A percentile compares a stretch with the other conserved stretches of the same genome.
These are phyloP conservation scores for Mungos mungo DNA, from an alignment of 2,113 vertebrate genomes.

Conservation along the genomic window DNA sequence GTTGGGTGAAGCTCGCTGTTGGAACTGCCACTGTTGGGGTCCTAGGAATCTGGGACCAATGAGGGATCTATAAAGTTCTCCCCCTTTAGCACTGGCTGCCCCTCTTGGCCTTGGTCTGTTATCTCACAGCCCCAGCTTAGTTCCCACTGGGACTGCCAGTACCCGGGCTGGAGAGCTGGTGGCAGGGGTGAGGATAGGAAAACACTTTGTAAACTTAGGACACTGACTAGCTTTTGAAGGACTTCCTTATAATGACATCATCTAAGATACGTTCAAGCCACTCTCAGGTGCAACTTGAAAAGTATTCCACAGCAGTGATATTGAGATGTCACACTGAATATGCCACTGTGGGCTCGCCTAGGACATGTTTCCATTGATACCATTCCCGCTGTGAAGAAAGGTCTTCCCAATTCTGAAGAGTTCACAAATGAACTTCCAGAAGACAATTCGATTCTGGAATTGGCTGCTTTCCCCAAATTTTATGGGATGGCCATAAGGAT, in stretches of 20 bases:
- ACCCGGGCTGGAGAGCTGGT: neutral
- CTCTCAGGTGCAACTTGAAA: neutral
- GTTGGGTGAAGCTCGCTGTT: neutral
- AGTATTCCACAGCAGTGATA: neutral
- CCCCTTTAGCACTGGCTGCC: neutral
- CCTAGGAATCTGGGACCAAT: neutral
- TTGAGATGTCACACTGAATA: neutral
- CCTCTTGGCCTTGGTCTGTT: neutral
- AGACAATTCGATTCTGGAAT: neutral
- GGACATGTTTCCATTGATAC: neutral
- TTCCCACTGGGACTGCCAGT: neutral
- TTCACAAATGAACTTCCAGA: neutral
- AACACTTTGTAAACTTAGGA: neutral
- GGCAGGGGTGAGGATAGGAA: neutral
- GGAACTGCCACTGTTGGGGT: accelerated
- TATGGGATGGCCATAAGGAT: neutral
- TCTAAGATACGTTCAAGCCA: neutral
- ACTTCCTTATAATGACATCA: neutral
- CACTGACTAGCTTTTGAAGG: neutral
- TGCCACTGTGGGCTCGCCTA: neutral
- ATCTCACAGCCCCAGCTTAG: neutral
- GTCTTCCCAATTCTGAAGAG: neutral
- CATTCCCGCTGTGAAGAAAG: neutral
- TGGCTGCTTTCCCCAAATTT: neutral
- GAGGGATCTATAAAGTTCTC: neutral